Evolutionary conservation across 2,888 invertebrate species (phyloP), one percentile per base, ranked within the genome.

Genomic region (Antitype chi): DNA sequence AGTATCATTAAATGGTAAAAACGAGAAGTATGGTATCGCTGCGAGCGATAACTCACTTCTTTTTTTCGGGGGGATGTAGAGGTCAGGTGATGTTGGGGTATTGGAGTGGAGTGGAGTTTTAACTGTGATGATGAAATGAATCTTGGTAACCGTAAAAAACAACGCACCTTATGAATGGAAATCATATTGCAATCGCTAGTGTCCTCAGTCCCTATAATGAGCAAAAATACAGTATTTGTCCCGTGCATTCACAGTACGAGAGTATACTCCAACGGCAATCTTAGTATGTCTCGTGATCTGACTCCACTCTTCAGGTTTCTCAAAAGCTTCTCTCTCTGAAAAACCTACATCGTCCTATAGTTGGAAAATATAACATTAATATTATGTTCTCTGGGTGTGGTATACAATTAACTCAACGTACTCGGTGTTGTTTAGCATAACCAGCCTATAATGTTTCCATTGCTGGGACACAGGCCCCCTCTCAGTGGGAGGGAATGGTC

Each of bases 1-100:
- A 68, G 63, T 68, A 74, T 62, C 63, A 80, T 81, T 81, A 81
- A 75, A 70, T 80, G 66, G 75, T 57, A 71, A 78, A 71, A 78
- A 78, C 55, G 47, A 47, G 71, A 59, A 79, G 47, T 79, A 66
- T 66, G 32, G 3, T n/a, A 66, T 59, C 47, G 11, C 71, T 20
- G n/a, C n/a, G 1, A 47, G 70, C 64, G 71, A 64, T 52, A 23
- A 78, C 20, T 53, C 32, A 71, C 43, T 78, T 52, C 55, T 32
- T 32, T 52, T 32, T 17, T 49, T 23, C 8, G 32, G 32, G 13
- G 15, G 17, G 8, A 20, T 53, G 11, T 38, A 38, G 11, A 32
- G 32, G 32, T 68, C 1, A 7, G 52, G 52, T 68, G 17, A 38
- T 59, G 15, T 7, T 11, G 57, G 28, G 23, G 20, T 28, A 13